Evolutionary conservation across 2,888 invertebrate genomes (phyloP), one percentile per base, ranked within the genome.

Genomic region (Heteromyza rotundicornis): DNA sequence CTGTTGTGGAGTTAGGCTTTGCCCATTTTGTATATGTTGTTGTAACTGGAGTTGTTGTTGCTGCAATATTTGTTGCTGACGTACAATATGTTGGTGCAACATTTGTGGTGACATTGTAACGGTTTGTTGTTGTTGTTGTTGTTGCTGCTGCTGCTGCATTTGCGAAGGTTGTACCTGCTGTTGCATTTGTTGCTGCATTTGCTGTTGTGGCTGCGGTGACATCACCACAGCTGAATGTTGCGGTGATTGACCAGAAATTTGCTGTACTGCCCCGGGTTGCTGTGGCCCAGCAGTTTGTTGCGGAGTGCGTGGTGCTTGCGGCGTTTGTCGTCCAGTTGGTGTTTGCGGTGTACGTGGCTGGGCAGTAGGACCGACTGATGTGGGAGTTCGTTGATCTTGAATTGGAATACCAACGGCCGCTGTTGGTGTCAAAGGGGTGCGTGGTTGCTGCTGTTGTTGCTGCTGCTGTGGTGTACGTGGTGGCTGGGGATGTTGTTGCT

Each of bases 61-160:
- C 22, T 80, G 78, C 17, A 77, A 67, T 5, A 77, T 75, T 32
- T 78, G 79, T 22, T 80, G 82, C 51, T 80, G 80, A 2, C 77
- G 62, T 1, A 76, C 61, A 3, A 79, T 73, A 22, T 75, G 76
- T 22, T 75, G 76, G 22, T 75, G 75, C 32, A 79, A 66, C 66
- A 80, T 77, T 66, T 76, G 76, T 2, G 75, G 73, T 3, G 76
- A 71, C 71, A 75, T 70, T 32, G 82, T 79, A 32, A 82, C 73
- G 17, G 76, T 70, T 59, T 73, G 70, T 56, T 79, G 76, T 24
- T 77, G 78, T n/a, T 73, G 64, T 19, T 76, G 72, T 59, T 71
- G 70, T 53, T 74, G 74, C 36, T 73, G 73, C 57, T 80, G 75
- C 60, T 74, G 72, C 61, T 72, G 63, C 5, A 71, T 65, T 22